phyloP scores from a whole-genome alignment of 2,113 vertebrate genomes.

The Antechinus stuartii region DNA sequence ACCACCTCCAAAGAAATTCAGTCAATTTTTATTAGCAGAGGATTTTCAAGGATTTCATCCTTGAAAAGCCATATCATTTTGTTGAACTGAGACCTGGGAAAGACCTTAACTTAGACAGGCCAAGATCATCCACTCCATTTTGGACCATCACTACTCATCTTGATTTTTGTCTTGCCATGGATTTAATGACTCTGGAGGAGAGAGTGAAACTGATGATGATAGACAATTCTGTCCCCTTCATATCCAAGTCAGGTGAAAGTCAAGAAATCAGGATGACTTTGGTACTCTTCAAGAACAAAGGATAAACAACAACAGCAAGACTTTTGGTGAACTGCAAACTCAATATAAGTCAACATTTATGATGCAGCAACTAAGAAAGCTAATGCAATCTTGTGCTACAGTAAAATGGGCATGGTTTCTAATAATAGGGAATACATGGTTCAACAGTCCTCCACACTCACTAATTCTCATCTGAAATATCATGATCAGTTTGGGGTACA shows the following conservation, averaged over 20 bases:
- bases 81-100: background rate
- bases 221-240: background rate
- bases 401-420: background rate
- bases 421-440: background rate
- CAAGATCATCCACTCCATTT: background rate
- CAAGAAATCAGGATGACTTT: background rate
- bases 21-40: background rate
- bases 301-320: background rate
- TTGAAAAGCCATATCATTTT: background rate
- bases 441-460: background rate
- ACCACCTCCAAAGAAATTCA: background rate
- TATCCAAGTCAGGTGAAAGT: background rate
- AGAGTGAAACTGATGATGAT: background rate
- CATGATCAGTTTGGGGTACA: background rate
- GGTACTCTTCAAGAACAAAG: background rate
- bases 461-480: background rate
- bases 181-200: background rate
- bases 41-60: background rate
- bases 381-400: background rate
- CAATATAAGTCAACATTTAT: background rate
- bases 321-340: background rate
- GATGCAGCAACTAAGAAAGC: background rate
- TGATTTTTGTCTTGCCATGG: background rate
- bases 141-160: background rate
- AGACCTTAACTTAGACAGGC: background rate